These are phyloP conservation scores for Amblyopsis rosae DNA, from an alignment of 2,113 vertebrate species.

Conservation along the genomic window DNA sequence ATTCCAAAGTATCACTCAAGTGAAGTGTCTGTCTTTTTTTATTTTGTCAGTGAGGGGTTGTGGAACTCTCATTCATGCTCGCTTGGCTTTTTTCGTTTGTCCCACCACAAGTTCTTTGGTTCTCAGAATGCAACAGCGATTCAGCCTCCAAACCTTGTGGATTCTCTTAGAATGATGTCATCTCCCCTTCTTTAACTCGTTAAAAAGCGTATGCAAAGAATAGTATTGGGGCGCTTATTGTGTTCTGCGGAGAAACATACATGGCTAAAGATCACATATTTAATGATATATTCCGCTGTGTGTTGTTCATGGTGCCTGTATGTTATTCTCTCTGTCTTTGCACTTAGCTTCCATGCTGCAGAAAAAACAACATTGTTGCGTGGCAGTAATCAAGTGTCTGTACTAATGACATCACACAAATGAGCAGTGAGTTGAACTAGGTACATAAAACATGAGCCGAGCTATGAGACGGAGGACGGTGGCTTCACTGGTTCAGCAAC, in stretches of 20 bases:
- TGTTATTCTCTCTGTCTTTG: too few species aligned
- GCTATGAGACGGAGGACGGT: conserved; percentile 34
- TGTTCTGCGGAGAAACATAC: conserved; percentile 35
- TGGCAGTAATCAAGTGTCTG: too few species aligned
- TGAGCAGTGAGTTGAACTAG: neutral
- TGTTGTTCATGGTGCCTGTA: too few species aligned
- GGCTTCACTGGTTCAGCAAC: conserved; percentile 11
- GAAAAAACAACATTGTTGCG: too few species aligned
- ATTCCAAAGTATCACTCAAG: too few species aligned
- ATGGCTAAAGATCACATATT: conserved; percentile 50
- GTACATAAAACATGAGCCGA: conserved; percentile 10
- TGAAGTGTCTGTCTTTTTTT: too few species aligned
- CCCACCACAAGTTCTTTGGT: neutral
- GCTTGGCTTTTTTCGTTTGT: neutral
- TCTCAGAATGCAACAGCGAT: conserved; percentile 1
- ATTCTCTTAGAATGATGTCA: conserved; percentile 22
- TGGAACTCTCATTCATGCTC: too few species aligned
- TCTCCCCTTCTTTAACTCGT: conserved; percentile 9
- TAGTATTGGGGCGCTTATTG: neutral
- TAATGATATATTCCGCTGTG: too few species aligned
- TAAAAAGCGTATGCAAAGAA: conserved; percentile 4
- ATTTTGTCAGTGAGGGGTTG: too few species aligned
- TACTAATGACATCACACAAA: too few species aligned
- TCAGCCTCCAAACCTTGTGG: neutral
- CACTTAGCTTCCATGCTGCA: too few species aligned